A percentile compares a stretch with the other conserved stretches of the same genome.
Conservation (phyloP, 2,113 vertebrate species). For the Ctenodactylus gundi region DNA sequence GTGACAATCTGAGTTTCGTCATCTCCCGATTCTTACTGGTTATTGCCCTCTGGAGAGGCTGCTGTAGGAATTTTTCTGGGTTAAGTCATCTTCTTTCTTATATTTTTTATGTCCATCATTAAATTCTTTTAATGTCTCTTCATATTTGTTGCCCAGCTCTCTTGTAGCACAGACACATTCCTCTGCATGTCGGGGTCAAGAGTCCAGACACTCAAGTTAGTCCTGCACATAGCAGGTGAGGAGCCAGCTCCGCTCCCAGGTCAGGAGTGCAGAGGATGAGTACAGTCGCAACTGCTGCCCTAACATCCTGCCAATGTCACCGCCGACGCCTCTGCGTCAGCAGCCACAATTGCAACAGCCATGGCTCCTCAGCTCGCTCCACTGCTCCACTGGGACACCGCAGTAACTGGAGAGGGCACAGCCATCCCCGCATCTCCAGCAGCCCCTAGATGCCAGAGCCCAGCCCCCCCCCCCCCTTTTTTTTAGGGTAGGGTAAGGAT, state of each 20-base stretch:
- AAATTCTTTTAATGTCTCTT: conserved; percentile 97
- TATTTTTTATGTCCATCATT: conserved; percentile 97
- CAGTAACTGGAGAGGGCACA: conserved; percentile 49
- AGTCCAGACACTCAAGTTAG: conserved; percentile 97
- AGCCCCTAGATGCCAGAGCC: conserved; percentile 73
- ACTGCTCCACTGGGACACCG: conserved; percentile 57
- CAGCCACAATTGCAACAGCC: conserved; percentile 71
- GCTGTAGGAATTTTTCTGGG: conserved; percentile 93
- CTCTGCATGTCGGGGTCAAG: conserved; percentile 97
- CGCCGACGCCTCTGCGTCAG: conserved; percentile 72
- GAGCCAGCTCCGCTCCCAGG: conserved; percentile 88
- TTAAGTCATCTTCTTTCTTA: conserved; percentile 91
- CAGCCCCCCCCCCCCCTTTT: conserved; percentile 60
- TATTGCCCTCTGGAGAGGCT: conserved; percentile 95
- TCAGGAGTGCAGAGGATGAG: conserved; percentile 78
- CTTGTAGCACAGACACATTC: conserved; percentile 94
- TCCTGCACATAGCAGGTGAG: conserved; percentile 96
- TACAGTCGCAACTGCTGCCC: conserved; percentile 83
- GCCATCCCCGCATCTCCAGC: conserved; percentile 67
- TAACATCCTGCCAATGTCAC: conserved; percentile 87
- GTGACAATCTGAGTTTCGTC: conserved; percentile 98
- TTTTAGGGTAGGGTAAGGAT: too few relatives aligned
- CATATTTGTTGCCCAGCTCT: conserved; percentile 96
- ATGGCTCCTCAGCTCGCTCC: too few relatives aligned
- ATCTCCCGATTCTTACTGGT: conserved; percentile 97